Conservation (phyloP, 1,140 invertebrate genomes). For the Eurosta solidaginis region DNA sequence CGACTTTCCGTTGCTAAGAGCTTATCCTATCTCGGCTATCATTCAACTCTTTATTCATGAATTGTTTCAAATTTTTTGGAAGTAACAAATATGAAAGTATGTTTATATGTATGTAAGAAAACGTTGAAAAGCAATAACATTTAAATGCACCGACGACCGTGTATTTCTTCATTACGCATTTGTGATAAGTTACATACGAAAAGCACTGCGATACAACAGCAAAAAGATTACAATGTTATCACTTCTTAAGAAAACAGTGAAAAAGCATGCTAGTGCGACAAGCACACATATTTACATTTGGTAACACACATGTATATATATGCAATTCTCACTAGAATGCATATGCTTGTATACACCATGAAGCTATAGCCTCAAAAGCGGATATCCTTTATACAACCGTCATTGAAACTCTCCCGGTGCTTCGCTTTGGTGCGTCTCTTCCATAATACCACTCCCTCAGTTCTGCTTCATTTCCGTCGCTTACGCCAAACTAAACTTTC, state of each 20-base stretch:
- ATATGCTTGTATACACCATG: neutral
- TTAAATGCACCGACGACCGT: neutral
- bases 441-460: neutral
- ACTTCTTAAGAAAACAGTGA: neutral
- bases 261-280: conserved; percentile 5
- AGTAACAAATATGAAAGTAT: too few relatives aligned
- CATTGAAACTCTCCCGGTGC: neutral
- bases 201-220: neutral
- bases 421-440: neutral
- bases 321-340: too few relatives aligned
- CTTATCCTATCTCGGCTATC: too few relatives aligned
- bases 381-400: neutral
- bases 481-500: neutral
- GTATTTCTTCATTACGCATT: neutral
- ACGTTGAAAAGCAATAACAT: neutral
- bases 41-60: too few relatives aligned
- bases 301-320: neutral
- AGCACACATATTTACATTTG: neutral
- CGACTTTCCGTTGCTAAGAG: too few relatives aligned
- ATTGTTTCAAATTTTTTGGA: too few relatives aligned
- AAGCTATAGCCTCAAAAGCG: neutral
- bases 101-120: too few relatives aligned
- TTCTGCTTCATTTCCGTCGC: conserved; percentile 10
- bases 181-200: neutral
- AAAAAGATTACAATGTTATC: conserved; percentile 7